Evolutionary conservation across 2,113 vertebrate species (phyloP).

Genomic region (Tachysurus fulvidraco): DNA sequence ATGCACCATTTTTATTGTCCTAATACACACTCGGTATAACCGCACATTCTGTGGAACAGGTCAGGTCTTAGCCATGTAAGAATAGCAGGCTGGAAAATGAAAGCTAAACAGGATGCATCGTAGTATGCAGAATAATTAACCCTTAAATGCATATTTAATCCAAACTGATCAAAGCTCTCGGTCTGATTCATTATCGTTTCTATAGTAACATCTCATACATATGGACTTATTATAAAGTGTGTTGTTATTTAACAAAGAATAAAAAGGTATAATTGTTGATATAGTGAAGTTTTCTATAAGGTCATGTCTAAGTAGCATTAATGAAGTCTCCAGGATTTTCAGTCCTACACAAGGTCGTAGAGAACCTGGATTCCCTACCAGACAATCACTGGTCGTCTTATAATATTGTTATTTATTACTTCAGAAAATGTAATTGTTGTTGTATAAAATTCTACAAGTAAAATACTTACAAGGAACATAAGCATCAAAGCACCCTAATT

Average conservation of each 20-base stretch:
- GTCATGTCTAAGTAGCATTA: not conserved
- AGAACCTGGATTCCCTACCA: no score
- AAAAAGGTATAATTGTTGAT: not conserved
- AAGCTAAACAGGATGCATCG: not conserved
- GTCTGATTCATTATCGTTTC: not conserved
- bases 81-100: not conserved
- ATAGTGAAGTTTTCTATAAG: not conserved
- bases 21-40: not conserved
- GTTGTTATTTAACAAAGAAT: not conserved
- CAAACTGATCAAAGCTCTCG: not conserved
- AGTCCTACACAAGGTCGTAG: no score
- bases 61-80: not conserved
- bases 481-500: not conserved
- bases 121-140: not conserved
- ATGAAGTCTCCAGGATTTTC: not conserved
- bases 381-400: not conserved
- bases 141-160: not conserved
- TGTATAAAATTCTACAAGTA: not conserved
- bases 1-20: not conserved
- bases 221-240: not conserved
- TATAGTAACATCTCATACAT: not conserved
- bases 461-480: not conserved
- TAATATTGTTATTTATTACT: not conserved
- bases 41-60: not conserved
- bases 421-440: not conserved